Base-by-base conservation (phyloP, 2,113 vertebrate genomes). In the Alouatta palliata region DNA sequence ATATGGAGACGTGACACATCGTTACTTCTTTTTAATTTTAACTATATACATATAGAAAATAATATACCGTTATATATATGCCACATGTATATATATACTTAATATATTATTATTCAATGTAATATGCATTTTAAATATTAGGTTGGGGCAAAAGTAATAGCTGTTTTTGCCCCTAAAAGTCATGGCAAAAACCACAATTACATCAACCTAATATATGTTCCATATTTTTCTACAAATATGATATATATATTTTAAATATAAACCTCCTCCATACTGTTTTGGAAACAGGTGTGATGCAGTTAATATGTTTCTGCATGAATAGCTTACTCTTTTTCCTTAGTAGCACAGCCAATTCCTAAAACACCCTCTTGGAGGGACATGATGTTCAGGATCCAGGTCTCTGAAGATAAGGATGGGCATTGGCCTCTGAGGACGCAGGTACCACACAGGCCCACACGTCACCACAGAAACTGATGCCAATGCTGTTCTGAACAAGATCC, bases 391-490 rank as follows among this genome's bases (percentile, higher is more conserved):
- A 20, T 0, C 58, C 56, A 25, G 17, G 0, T 10, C 3, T 30
- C 35, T 16, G 64, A 32, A 80, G 43, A 25, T 3, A 49, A 54
- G 32, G 37, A 27, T 2, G 16, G 32, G 9, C 20, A 0, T 25
- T 2, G 56, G 6, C 45, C 0, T 21, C 21, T 27, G 2, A 9
- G 37, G 19, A 7, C 6, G 52, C 8, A 1, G 3, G 14, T 13
- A n/a, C 3, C 32, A 40, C 23, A 35, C 0, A 3, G 1, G 6
- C 27, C 56, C 37, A 6, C 5, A 0, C 0, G 2, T 6, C 45
- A 10, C 9, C n/a, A 27, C 27, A 86, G 73, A 32, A 7, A 43
- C 0, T 0, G 43, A 19, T 5, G 5, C 1, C 1, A 16, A 0
- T 11, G 11, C 14, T 8, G 11, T 12, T 10, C 14, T 25, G 3